Conservation (phyloP, 2,888 invertebrate genomes). For the Xestia rhomboidea region DNA sequence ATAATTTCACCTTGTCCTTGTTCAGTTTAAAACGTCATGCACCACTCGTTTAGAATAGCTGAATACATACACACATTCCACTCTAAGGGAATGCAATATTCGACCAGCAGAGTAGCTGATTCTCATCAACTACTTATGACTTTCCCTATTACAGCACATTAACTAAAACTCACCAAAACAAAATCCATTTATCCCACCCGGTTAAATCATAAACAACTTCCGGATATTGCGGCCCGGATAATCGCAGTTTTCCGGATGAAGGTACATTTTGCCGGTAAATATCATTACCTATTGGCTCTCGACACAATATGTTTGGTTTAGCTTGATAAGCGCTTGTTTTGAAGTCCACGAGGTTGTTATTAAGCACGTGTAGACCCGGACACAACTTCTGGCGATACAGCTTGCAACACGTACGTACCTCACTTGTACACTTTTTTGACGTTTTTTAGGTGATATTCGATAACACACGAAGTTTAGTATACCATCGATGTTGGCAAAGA, state of each 20-base stretch:
- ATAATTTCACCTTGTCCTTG: too few relatives aligned
- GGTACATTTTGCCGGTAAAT: constrained; percentile 41
- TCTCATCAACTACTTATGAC: background rate
- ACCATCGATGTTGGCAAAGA: background rate
- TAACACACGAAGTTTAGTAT: background rate
- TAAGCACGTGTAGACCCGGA: background rate
- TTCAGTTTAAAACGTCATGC: background rate
- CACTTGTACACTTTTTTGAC: background rate
- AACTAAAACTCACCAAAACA: constrained; percentile 7
- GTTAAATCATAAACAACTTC: constrained; percentile 25
- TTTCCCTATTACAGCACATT: background rate
- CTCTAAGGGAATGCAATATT: background rate
- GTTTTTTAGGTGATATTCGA: background rate
- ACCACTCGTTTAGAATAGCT: background rate
- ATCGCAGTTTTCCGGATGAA: constrained; percentile 29
- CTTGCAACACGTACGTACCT: background rate
- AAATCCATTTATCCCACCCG: constrained; percentile 17
- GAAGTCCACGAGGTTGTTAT: constrained; percentile 16
- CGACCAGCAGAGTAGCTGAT: background rate
- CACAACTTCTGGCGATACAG: background rate
- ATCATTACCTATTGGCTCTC: constrained; percentile 37
- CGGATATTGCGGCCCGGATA: constrained; percentile 30
- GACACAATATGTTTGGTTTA: constrained; percentile 38
- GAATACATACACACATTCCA: background rate
- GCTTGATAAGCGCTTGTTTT: constrained; percentile 22